Conservation (phyloP, 2,797 vertebrate genomes). For the Remorina albescens region DNA sequence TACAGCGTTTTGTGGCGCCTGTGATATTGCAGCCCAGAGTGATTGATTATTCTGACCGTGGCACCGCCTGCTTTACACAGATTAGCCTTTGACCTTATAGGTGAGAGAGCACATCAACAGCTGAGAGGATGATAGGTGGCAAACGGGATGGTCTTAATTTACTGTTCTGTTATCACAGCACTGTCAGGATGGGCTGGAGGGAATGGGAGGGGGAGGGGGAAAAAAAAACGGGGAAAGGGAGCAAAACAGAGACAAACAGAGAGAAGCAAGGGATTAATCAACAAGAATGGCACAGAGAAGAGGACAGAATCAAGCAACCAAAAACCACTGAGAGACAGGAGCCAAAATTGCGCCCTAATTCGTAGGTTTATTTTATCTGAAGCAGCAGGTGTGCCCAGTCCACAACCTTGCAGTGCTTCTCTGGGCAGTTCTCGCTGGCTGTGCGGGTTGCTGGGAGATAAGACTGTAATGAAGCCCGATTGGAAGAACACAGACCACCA, state of each 20-base stretch:
- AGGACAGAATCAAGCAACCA: conserved; percentile 18
- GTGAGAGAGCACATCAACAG: conserved; percentile 71
- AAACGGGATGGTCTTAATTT: conserved; percentile 71
- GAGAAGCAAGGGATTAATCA: conserved; percentile 59
- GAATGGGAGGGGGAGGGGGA: conserved; percentile 32
- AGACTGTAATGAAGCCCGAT: conserved; percentile 81
- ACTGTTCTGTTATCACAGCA: conserved; percentile 76
- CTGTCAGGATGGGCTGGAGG: conserved; percentile 65
- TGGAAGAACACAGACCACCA: conserved; percentile 74
- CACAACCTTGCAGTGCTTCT: conserved; percentile 55
- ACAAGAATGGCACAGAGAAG: conserved; percentile 36
- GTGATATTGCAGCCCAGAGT: conserved; percentile 52
- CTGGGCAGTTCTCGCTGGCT: conserved; percentile 60
- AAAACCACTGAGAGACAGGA: conserved; percentile 35
- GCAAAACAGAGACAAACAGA: conserved; percentile 29
- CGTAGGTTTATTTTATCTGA: conserved; percentile 84
- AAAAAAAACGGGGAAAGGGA: too few relatives aligned
- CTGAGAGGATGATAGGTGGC: conserved; percentile 59
- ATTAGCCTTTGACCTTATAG: conserved; percentile 76
- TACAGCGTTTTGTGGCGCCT: conserved; percentile 36
- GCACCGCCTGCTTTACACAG: conserved; percentile 62
- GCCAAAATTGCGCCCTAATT: conserved; percentile 70
- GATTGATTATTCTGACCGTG: conserved; percentile 78
- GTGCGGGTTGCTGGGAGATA: conserved; percentile 75
- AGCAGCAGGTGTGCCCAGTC: conserved; percentile 78